Percentiles rank a stretch among this genome's conserved stretches.
phyloP scores from a whole-genome alignment of 2,113 vertebrate species.

The Hepsetus odoe region DNA sequence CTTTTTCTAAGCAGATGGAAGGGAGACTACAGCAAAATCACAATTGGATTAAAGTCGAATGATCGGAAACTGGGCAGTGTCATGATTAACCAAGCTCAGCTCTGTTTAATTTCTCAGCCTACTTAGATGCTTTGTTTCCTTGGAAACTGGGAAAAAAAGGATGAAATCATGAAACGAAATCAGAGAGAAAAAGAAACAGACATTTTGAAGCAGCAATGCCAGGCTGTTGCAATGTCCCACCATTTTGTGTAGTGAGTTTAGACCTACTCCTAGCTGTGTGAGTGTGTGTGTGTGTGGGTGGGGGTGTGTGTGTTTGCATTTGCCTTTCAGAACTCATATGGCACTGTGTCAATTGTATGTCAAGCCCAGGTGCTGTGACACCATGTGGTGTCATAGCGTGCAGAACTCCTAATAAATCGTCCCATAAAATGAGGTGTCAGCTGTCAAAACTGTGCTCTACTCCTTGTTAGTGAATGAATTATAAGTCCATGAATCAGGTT shows the following conservation, averaged over 20 bases:
- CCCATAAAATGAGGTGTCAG: background rate
- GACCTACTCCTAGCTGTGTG: slow-evolving; percentile 1
- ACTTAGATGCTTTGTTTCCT: slow-evolving; percentile 42
- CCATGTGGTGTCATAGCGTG: background rate
- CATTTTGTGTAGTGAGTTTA: background rate
- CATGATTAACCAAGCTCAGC: slow-evolving; percentile 31
- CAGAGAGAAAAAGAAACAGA: background rate
- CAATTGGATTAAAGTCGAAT: slow-evolving; percentile 49
- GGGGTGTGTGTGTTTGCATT: slow-evolving; percentile 21
- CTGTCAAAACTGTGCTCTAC: slow-evolving; percentile 6
- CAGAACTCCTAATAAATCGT: background rate
- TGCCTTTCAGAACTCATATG: slow-evolving; percentile 5
- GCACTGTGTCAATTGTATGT: slow-evolving; percentile 13
- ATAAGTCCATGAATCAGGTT: background rate
- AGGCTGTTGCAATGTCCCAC: slow-evolving; percentile 1
- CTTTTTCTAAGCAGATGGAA: background rate
- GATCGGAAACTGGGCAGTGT: slow-evolving; percentile 13
- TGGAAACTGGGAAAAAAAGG: slow-evolving; percentile 41
- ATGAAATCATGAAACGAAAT: slow-evolving; percentile 8
- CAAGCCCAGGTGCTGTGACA: background rate
- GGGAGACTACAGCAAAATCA: slow-evolving; percentile 16
- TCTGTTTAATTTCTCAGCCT: slow-evolving; percentile 28
- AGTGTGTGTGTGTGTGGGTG: slow-evolving; percentile 10
- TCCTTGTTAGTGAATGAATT: slow-evolving; percentile 8
- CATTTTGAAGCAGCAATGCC: background rate